phyloP scores from a whole-genome alignment of 1,140 invertebrate species.

The Formica exsecta region DNA sequence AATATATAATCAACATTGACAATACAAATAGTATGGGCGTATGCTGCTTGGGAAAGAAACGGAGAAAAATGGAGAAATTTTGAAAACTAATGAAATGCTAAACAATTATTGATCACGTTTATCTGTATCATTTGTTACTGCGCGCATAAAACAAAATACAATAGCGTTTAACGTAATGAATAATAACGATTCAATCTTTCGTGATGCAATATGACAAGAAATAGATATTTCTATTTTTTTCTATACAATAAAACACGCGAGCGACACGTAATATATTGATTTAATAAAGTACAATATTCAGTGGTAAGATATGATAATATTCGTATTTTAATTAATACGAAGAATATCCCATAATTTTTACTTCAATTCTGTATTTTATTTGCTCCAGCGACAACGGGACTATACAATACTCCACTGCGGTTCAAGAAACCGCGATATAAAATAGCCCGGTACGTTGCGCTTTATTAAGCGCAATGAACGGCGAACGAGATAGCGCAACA shows the following conservation, averaged over 20 bases:
- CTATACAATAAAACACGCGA: background rate
- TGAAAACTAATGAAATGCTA: constrained; percentile 17
- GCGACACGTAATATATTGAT: background rate
- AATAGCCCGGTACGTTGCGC: constrained; percentile 18
- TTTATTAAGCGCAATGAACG: constrained; percentile 29
- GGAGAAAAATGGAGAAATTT: background rate
- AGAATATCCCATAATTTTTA: background rate
- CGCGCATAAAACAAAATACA: background rate
- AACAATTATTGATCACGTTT: constrained; percentile 28
- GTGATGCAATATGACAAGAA: background rate
- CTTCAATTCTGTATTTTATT: constrained; percentile 25
- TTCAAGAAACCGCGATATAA: constrained; percentile 39
- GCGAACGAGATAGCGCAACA: constrained; percentile 21
- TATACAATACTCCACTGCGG: constrained; percentile 1
- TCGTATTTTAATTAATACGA: background rate
- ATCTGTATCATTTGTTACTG: constrained; percentile 12
- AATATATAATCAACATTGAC: too few relatives aligned
- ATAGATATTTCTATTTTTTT: background rate
- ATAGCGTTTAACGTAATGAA: too few relatives aligned
- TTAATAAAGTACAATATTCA: background rate
- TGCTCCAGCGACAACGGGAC: background rate
- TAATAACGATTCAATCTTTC: too few relatives aligned
- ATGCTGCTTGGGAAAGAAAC: constrained; percentile 1
- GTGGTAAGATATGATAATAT: background rate
- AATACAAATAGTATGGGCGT: constrained; percentile 22